These are phyloP conservation scores for Drosophila triauraria DNA, from an alignment of 1,140 invertebrate species.

Conservation along the genomic window DNA sequence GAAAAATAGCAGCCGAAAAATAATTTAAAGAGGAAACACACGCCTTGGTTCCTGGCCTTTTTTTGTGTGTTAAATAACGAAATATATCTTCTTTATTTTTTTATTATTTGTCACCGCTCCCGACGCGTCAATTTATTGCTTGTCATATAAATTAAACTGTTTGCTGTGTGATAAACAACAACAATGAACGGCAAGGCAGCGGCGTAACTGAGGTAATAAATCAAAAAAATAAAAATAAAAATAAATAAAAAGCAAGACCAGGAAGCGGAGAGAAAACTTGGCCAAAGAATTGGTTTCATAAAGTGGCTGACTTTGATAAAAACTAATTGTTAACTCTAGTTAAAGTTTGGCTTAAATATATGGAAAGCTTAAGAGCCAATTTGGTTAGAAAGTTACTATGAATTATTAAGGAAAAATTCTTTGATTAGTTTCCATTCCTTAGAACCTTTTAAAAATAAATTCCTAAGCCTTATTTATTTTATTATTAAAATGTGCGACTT, in stretches of 20 bases:
- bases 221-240: constrained; percentile 16
- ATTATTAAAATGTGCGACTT: neutral
- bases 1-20: constrained; percentile 16
- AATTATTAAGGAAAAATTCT: neutral
- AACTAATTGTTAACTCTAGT: constrained; percentile 3
- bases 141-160: constrained; percentile 77
- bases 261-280: constrained; percentile 17
- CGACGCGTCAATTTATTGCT: constrained; percentile 65
- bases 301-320: neutral
- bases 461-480: too few relatives aligned
- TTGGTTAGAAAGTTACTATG: neutral
- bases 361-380: neutral
- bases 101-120: constrained; percentile 40
- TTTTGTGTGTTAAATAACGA: neutral
- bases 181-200: constrained; percentile 37
- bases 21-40: constrained; percentile 14
- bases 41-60: neutral
- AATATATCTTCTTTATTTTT: neutral
- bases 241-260: constrained; percentile 7
- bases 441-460: too few relatives aligned
- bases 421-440: too few relatives aligned
- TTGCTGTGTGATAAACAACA: constrained; percentile 64
- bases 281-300: constrained; percentile 10
- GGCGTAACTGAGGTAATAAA: constrained; percentile 39
- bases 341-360: neutral